These are phyloP conservation scores for Stichopus horrens DNA, from an alignment of 53 echinoderm and acorn worm species.

Conservation along the genomic window DNA sequence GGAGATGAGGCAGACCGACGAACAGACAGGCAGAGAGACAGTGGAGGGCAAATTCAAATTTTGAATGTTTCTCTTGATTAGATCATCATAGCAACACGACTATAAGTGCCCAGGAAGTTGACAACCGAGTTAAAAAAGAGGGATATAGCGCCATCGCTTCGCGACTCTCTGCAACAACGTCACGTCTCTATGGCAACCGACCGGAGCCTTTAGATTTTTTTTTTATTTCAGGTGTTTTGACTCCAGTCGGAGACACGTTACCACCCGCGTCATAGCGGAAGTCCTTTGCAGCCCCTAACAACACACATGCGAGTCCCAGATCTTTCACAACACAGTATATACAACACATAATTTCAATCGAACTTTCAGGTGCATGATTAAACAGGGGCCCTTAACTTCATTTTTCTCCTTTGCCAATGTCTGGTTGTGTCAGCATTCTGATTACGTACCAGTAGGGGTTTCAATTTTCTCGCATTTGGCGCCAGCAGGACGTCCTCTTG, in stretches of 20 bases:
- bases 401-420: conserved; percentile 20
- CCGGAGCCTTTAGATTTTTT: neutral
- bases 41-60: too few relatives aligned
- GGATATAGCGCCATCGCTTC: conserved; percentile 15
- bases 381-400: conserved; percentile 46
- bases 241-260: conserved; percentile 6
- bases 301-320: conserved; percentile 24
- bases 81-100: neutral
- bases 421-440: conserved; percentile 43
- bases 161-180: neutral
- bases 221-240: conserved; percentile 32
- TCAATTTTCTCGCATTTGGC: conserved; percentile 51
- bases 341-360: conserved; percentile 17
- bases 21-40: too few relatives aligned
- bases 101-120: neutral
- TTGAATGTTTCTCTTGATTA: too few relatives aligned
- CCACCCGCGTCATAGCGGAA: conserved; percentile 1
- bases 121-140: neutral
- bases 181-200: too few relatives aligned
- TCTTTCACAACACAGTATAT: conserved; percentile 23
- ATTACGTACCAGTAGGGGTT: conserved; percentile 43
- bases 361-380: conserved; percentile 45
- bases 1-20: too few relatives aligned
- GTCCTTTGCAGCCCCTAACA: neutral
- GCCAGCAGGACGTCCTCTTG: conserved; percentile 37